Evolutionary conservation across 2,113 vertebrate species (phyloP), one percentile per base, ranked within the genome.

Genomic region (Nanorana parkeri): DNA sequence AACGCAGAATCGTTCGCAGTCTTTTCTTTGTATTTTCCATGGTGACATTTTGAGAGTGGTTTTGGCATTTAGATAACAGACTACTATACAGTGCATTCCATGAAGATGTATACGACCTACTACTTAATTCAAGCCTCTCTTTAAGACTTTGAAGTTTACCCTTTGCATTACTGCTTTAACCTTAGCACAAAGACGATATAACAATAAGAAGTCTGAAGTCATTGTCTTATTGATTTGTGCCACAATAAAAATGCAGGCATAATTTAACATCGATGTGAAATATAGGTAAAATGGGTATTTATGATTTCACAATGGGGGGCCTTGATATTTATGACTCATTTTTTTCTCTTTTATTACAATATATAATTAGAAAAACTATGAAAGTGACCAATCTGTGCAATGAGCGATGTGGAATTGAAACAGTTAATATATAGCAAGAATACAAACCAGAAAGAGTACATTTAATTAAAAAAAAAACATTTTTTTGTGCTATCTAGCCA

Each of bases 31-130:
- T 60, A 58, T 58, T 80, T 68, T 69, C 52, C 28, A 41, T 60
- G 54, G 66, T 80, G 78, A 80, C 78, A 80, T 80, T 80, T 80
- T 80, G 32, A 80, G 55, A 69, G 54, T n/a, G 21, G 54, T 80
- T 69, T 80, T 80, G 78, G 78, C 78, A 80, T 80, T 80, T 80
- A 80, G 78, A 69, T 80, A 80, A 80, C 78, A 80, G 66, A 69
- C 66, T 41, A 69, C 78, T 21, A 68, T 68, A 77, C 61, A 64
- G 75, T 75, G 51, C 64, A 78, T 78, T 78, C 51, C 64, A 78
- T 78, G 28, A 68, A 66, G 65, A 78, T 67, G 17, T 78, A 68
- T 80, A 60, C 32, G 66, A 80, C 78, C 67, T 68, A 54, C 32
- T 80, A 68, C 65, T 68, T 80, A 68, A 60, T 24, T 69, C 65